Evolutionary conservation across 2,888 invertebrate genomes (phyloP).

Genomic region (Hirtodrosophila alboralis): DNA sequence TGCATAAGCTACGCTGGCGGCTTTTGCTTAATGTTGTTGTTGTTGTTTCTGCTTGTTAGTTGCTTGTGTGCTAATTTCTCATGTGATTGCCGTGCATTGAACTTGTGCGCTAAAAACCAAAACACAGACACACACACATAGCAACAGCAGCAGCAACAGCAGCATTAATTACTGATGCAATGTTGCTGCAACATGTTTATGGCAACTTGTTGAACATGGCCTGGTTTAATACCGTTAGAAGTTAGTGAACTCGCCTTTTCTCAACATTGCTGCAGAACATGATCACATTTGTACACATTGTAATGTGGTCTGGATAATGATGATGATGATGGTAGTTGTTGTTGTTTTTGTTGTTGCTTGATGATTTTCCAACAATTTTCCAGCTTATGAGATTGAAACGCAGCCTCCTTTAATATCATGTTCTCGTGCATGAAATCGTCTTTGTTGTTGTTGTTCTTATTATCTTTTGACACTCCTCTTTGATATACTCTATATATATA

Average conservation of each 20-base stretch:
- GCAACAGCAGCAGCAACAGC: slow-evolving; percentile 23
- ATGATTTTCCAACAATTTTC: slow-evolving; percentile 66
- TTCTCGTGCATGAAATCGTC: slow-evolving; percentile 68
- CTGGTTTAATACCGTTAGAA: slow-evolving; percentile 64
- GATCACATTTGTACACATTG: slow-evolving; percentile 28
- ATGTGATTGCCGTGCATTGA: slow-evolving; percentile 70
- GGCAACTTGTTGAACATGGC: slow-evolving; percentile 62
- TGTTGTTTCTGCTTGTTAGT: slow-evolving; percentile 29
- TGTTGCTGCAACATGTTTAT: slow-evolving; percentile 75
- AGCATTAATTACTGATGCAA: slow-evolving; percentile 65
- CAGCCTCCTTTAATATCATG: slow-evolving; percentile 41
- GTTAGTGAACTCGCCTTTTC: slow-evolving; percentile 55
- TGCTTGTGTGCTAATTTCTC: slow-evolving; percentile 72
- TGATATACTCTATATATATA: slow-evolving; percentile 5
- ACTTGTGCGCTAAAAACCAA: slow-evolving; percentile 69
- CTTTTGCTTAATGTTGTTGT: slow-evolving; percentile 21
- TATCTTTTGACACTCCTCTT: slow-evolving; percentile 55
- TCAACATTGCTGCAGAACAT: slow-evolving; percentile 12
- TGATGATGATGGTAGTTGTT: slow-evolving; percentile 18
- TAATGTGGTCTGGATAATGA: slow-evolving; percentile 37
- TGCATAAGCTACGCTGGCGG: slow-evolving; percentile 62
- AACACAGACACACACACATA: slow-evolving; percentile 19
- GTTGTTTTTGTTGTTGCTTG: slow-evolving; percentile 37
- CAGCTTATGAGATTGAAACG: slow-evolving; percentile 43
- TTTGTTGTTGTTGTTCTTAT: slow-evolving; percentile 25